Evolutionary conservation across 2,797 vertebrate genomes (phyloP).

Genomic region (Diplodus sargus): DNA sequence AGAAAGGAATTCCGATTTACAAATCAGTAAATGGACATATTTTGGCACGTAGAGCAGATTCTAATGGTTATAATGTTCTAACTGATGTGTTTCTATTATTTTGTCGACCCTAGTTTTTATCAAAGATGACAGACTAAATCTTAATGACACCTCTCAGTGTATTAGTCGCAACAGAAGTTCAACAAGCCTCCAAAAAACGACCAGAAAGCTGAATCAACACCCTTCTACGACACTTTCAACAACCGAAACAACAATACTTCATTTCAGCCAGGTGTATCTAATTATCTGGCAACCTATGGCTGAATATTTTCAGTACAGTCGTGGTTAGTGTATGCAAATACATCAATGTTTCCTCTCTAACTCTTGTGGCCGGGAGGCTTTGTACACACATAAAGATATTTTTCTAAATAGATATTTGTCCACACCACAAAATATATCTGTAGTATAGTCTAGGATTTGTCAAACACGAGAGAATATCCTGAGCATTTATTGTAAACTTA

Average conservation of each 20-base stretch:
- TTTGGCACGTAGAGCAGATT: neutral
- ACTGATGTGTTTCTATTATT: constrained; percentile 11
- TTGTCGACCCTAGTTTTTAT: neutral
- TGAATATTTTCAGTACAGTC: neutral
- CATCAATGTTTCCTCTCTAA: no score
- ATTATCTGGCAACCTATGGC: constrained; percentile 6
- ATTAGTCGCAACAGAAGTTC: neutral
- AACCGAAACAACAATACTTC: neutral
- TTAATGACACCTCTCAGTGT: neutral
- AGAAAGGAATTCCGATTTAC: neutral
- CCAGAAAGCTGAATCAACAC: constrained; percentile 19
- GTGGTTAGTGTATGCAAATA: neutral
- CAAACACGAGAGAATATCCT: no score
- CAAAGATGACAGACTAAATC: neutral
- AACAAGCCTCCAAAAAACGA: neutral
- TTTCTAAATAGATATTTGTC: no score
- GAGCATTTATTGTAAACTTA: no score
- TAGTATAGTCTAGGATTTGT: no score
- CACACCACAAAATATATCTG: no score
- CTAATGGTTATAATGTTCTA: neutral
- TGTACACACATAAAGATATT: no score
- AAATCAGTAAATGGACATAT: neutral
- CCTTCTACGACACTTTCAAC: neutral
- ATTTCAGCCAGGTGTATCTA: neutral
- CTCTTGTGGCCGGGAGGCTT: no score